Percentiles rank a stretch among this genome's conserved stretches.
Conservation (phyloP, 2,888 invertebrate genomes). For the Scrobipalpa atriplicella region DNA sequence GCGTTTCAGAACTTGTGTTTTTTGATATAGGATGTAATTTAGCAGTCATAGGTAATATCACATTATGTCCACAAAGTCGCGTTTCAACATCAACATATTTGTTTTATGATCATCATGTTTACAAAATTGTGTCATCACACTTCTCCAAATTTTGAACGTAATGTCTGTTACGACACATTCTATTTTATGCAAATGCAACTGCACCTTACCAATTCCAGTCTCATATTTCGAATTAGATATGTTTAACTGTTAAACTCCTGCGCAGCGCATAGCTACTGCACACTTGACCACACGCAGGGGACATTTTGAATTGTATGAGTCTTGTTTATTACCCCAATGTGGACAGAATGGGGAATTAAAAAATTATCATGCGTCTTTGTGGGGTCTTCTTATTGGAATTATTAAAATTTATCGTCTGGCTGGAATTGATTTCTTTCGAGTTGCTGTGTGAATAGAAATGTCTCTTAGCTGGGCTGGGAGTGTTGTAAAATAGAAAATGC, state of each 20-base stretch:
- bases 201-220: conserved; percentile 48
- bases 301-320: conserved; percentile 45
- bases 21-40: no score
- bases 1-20: no score
- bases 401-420: conserved; percentile 10
- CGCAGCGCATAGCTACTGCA: conserved; percentile 58
- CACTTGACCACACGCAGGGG: conserved; percentile 70
- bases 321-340: conserved; percentile 41
- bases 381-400: conserved; percentile 20
- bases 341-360: conserved; percentile 19
- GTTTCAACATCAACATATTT: no score
- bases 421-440: neutral
- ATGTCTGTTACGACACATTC: neutral
- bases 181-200: conserved; percentile 4
- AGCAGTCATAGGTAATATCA: no score
- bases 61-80: no score
- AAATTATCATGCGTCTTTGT: conserved; percentile 5
- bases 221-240: conserved; percentile 65
- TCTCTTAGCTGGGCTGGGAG: no score
- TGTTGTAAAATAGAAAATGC: no score
- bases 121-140: neutral
- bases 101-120: neutral
- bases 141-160: neutral
- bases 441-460: neutral
- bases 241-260: conserved; percentile 65